These are phyloP conservation scores for Panagrolaimus sp. DNA, from an alignment of 1,140 invertebrate genomes.

Conservation along the genomic window DNA sequence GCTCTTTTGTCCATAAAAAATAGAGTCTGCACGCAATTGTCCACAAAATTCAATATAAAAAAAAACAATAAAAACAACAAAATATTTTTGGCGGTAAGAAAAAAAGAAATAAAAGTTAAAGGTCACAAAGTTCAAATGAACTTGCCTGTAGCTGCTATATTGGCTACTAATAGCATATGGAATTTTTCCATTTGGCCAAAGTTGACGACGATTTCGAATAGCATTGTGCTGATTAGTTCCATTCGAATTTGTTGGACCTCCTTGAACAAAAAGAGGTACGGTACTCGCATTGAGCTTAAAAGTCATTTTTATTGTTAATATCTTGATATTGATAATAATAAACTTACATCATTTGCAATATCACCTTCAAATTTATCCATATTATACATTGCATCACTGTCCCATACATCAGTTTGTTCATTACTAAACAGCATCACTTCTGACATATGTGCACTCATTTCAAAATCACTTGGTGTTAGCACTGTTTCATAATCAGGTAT, in stretches of 20 bases:
- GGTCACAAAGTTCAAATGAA: neutral
- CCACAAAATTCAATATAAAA: too few relatives aligned
- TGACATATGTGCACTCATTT: conserved; percentile 39
- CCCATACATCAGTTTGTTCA: conserved; percentile 37
- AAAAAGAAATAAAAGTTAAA: neutral
- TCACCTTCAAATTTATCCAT: conserved; percentile 54
- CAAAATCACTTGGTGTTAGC: conserved; percentile 53
- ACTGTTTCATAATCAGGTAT: conserved; percentile 53
- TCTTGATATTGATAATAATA: neutral
- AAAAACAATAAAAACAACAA: too few relatives aligned
- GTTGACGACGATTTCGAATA: conserved; percentile 51
- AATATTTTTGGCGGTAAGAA: too few relatives aligned
- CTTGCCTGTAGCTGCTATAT: conserved; percentile 55
- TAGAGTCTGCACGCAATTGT: too few relatives aligned
- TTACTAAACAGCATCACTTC: conserved; percentile 19
- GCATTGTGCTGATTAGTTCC: conserved; percentile 43
- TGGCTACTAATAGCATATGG: conserved; percentile 56
- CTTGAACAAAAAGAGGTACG: conserved; percentile 45
- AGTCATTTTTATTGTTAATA: neutral
- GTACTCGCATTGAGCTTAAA: conserved; percentile 54
- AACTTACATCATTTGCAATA: conserved; percentile 56
- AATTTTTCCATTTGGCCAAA: conserved; percentile 53
- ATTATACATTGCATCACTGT: conserved; percentile 57
- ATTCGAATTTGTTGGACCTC: conserved; percentile 34
- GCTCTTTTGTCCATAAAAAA: too few relatives aligned